Evolutionary conservation across 2,888 invertebrate genomes (phyloP), one percentile per base, ranked within the genome.

Genomic region (Brachyptera risi): DNA sequence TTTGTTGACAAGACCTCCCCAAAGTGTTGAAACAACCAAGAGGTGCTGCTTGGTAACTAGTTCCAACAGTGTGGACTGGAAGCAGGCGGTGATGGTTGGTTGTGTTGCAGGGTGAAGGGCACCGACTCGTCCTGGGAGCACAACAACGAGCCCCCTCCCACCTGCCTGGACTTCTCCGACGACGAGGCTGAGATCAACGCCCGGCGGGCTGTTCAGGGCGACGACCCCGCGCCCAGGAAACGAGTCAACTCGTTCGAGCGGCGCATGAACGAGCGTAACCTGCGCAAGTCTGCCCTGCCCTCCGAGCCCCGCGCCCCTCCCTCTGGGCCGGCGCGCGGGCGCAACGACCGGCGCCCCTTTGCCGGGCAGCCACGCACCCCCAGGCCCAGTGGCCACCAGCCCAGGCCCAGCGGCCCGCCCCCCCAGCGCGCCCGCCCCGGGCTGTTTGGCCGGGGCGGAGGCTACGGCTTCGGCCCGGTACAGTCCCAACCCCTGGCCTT

Each of bases 101-200:
- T n/a, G n/a, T n/a, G n/a, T n/a, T n/a, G 70, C 73, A 92, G 90
- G 73, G 74, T 85, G 60, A 90, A 87, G 75, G 95, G 93, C 3
- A 88, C 87, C 0, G 96, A 96, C 78, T 94, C 94, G 0, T 90
- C 92, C 0, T 94, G 92, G 88, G 81, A 87, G 67, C 81, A 91
- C 72, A 90, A 93, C 72, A 76, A 85, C 47, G 96, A 96, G 73
- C 83, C 86, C 13, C 94, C 94, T 0, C 76, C 79, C 0, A 80
- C 81, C 68, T 83, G 81, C 65, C 68, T 85, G 1, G 93, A 93
- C 27, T 94, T 83, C 74, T 96, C 95, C 0, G 95, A 95, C 72
- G 96, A 96, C 72, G 96, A 96, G 69, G 83, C 87, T 63, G 95
- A 95, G 71, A 79, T 83, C 62, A 64, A 62, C 50, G 74, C 74